These are phyloP conservation scores for Heteromurus nitidus DNA, from an alignment of 2,888 invertebrate genomes.

Conservation along the genomic window DNA sequence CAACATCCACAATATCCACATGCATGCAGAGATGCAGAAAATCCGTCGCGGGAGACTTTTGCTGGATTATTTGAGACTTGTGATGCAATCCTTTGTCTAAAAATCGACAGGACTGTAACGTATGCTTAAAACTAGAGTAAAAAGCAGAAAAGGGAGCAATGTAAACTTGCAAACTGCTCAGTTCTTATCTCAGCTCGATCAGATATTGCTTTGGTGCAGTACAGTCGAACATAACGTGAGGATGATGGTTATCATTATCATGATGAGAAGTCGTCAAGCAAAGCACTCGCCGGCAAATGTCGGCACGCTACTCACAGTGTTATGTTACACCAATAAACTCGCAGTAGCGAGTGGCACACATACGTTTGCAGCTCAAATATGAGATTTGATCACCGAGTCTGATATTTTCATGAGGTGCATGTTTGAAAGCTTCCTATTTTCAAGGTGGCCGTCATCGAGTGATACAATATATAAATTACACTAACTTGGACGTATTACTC, in stretches of 20 bases:
- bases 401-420: constrained; percentile 1
- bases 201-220: constrained; percentile 7
- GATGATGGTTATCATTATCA: constrained; percentile 52
- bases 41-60: background rate
- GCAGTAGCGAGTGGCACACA: background rate
- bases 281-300: constrained; percentile 45
- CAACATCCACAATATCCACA: background rate
- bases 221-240: constrained; percentile 40
- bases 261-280: constrained; percentile 43
- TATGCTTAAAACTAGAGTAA: constrained; percentile 1
- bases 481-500: too few relatives aligned
- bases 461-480: constrained; percentile 5
- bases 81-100: too few relatives aligned
- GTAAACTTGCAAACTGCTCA: background rate
- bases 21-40: background rate
- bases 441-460: constrained; percentile 40
- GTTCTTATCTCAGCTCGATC: constrained; percentile 35
- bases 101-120: too few relatives aligned
- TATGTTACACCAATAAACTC: constrained; percentile 29
- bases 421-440: constrained; percentile 32
- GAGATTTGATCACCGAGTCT: background rate
- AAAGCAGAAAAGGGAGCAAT: background rate
- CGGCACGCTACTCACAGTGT: constrained; percentile 57
- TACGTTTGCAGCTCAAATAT: background rate
- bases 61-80: background rate